A percentile compares a stretch with the other conserved stretches of the same genome.
These are phyloP conservation scores for Colletes collaris DNA, from an alignment of 2,888 invertebrate species.

Conservation along the genomic window DNA sequence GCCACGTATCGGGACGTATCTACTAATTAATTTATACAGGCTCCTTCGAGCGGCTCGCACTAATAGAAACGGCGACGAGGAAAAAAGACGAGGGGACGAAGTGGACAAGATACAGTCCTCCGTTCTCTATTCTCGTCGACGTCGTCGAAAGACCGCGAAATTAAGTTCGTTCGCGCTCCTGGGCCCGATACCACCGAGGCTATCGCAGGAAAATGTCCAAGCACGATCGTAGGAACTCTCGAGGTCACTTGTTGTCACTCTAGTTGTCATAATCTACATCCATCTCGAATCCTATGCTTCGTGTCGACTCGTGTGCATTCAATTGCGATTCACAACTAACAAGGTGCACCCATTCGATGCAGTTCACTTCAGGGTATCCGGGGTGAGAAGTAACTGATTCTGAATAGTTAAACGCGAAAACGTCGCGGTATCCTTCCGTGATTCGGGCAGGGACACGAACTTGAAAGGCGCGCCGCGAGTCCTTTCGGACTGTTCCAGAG, in stretches of 20 bases:
- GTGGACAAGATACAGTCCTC: conserved; percentile 33
- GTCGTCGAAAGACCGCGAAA: conserved; percentile 35
- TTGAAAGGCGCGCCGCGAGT: not conserved
- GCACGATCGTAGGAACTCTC: no score
- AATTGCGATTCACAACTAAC: no score
- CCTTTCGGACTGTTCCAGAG: not conserved
- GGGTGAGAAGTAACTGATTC: no score
- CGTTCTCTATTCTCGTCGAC: conserved; percentile 13
- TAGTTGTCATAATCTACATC: no score
- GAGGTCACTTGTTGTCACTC: no score
- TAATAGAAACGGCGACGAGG: conserved; percentile 66
- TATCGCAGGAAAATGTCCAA: not conserved
- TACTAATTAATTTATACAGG: conserved; percentile 72
- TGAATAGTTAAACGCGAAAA: no score
- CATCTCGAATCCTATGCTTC: no score
- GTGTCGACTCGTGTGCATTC: no score
- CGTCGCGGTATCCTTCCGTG: not conserved
- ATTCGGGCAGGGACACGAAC: not conserved
- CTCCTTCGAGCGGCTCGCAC: conserved; percentile 64
- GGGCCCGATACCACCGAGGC: not conserved
- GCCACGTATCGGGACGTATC: conserved; percentile 69
- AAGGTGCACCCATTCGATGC: no score
- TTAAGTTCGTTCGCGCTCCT: conserved; percentile 26
- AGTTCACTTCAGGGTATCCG: no score
- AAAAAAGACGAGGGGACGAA: conserved; percentile 20